phyloP scores from a whole-genome alignment of 2,888 invertebrate species.

The Metellina segmentata region DNA sequence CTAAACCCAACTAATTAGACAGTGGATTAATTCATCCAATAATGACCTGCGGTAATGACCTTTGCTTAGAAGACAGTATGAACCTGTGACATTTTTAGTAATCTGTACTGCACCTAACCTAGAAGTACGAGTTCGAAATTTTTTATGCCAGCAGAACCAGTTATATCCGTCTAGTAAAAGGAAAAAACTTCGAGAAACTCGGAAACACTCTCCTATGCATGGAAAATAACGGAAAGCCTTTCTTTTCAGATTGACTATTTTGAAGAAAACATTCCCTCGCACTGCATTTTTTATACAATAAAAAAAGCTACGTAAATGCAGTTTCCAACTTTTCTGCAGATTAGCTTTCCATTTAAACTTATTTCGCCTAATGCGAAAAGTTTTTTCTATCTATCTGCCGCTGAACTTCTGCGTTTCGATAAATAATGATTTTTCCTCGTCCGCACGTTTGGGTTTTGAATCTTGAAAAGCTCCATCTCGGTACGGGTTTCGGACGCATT shows the following conservation, averaged over 20 bases:
- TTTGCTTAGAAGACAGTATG: too few species aligned
- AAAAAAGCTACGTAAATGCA: conserved; percentile 22
- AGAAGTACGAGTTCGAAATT: too few species aligned
- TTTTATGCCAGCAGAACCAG: too few species aligned
- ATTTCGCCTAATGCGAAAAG: neutral
- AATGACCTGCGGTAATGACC: too few species aligned
- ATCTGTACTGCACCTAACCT: too few species aligned
- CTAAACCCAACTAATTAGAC: too few species aligned
- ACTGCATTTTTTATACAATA: conserved; percentile 17
- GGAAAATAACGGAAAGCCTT: neutral
- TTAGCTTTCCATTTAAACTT: conserved; percentile 23
- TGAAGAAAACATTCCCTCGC: conserved; percentile 3
- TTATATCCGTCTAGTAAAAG: neutral
- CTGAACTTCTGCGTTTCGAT: neutral
- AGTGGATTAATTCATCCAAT: too few species aligned
- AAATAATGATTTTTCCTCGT: neutral
- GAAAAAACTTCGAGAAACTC: neutral
- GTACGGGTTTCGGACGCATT: neutral
- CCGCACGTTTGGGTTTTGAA: neutral
- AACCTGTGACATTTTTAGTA: too few species aligned
- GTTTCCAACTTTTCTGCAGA: conserved; percentile 14
- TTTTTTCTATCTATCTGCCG: neutral
- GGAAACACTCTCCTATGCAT: neutral
- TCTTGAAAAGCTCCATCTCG: neutral
- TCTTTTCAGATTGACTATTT: neutral